Evolutionary conservation across 2,113 vertebrate genomes (phyloP), one percentile per base, ranked within the genome.

Genomic region (Psilopogon haemacephalus): DNA sequence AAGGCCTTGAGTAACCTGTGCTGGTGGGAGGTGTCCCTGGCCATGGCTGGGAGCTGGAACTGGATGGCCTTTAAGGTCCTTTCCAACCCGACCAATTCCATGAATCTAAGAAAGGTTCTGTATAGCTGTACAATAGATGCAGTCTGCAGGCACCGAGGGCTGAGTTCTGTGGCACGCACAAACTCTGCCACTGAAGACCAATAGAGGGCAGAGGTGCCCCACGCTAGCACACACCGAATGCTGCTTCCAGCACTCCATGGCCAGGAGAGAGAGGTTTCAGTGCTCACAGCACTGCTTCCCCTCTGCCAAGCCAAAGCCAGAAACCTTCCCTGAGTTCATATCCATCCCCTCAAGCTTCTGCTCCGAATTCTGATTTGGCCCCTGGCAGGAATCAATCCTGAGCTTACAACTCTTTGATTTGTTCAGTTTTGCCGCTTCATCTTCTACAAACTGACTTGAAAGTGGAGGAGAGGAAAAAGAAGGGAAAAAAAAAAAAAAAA

Each of bases 161-260:
- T 8, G 48, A 6, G 27, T 15, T 42, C 24, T 3, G n/a, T 2
- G 40, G 56, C 50, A 37, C 38, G 14, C 32, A 21, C n/a, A 15
- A 4, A 62, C 26, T 15, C 76, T 59, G 42, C 81, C 42, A 27
- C 6, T 24, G 50, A 8, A 40, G 14, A 67, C 94, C 93, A 64
- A 85, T 4, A 94, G 96, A 92, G 91, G 95, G 96, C 96, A 96
- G 94, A 84, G 90, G 54, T 83, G 83, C 59, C 68, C 65, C 33
- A 5, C 3, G 0, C 5, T 90, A 80, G 37, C 70, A 84, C 5
- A 4, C 12, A 2, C 48, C 68, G 2, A 2, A 16, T 0, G 2
- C 8, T 42, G 38, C 78, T 81, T 58, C 64, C 26, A 71, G 60
- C 52, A 26, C 26, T 28, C 26, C 13, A 28, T 15, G 27, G 52